Evolutionary conservation across 1,140 invertebrate genomes (phyloP).

Genomic region (Rhopalosiphum maidis): DNA sequence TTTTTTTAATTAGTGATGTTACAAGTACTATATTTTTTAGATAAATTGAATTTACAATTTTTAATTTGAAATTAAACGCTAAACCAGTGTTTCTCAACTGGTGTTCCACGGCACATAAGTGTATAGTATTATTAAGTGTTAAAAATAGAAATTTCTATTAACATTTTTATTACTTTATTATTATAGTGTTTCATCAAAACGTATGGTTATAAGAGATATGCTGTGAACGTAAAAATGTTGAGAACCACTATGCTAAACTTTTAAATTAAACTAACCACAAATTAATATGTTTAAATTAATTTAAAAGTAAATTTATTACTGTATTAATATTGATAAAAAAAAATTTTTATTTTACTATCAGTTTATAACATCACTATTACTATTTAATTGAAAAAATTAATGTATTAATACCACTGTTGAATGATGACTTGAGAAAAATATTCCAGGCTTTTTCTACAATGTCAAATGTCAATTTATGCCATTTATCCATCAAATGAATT

Average conservation of each 20-base stretch:
- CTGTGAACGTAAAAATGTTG: no score
- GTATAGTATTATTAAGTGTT: no score
- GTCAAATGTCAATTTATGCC: conserved; percentile 46
- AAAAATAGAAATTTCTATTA: no score
- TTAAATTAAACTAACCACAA: no score
- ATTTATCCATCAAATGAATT: conserved; percentile 55
- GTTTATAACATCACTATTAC: background rate
- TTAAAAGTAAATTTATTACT: no score
- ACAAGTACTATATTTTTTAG: background rate
- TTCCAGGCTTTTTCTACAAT: conserved; percentile 57
- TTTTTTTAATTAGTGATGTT: background rate
- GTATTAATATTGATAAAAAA: no score
- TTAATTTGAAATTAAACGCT: background rate
- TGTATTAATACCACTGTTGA: conserved; percentile 40
- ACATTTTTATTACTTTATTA: no score
- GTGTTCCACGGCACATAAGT: no score
- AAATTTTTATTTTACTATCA: background rate
- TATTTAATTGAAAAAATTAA: background rate
- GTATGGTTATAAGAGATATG: no score
- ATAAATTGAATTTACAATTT: background rate
- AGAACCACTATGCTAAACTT: no score
- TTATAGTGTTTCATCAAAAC: no score
- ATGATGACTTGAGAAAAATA: conserved; percentile 36
- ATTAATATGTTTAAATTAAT: no score
- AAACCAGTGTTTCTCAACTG: background rate